Base-by-base conservation (phyloP, 2,113 vertebrate species). In the Cranoglanis bouderius region DNA sequence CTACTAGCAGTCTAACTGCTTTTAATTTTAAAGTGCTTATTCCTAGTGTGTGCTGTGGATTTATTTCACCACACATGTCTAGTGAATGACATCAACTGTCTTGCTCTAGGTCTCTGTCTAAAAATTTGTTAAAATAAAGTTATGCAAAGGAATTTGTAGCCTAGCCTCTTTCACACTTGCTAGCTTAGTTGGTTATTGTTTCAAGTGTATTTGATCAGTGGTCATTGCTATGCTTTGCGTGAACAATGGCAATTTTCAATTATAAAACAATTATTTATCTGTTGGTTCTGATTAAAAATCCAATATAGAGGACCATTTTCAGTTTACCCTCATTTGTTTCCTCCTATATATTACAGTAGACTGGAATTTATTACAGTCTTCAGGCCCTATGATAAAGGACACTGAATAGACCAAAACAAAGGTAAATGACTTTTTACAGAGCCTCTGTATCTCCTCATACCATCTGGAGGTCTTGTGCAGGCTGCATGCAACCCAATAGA, bases 291-390 rank as follows among this genome's bases (percentile, higher is more conserved):
- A 85, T 89, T 85, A 59, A 87, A 63, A 78, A 82, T 86, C 87
- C 63, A 84, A 38, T 65, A 24, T 26, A 46, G 78, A 65, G 59
- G 40, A 83, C 35, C 51, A 7, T 82, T 87, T 88, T 88, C 84
- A 88, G 70, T 89, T 92, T 77, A 59, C 38, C 82, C 57, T 57
- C 61, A 82, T 59, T 90, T 85, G 86, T 85, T 85, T 90, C 16
- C 46, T 46, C 46, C 4, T 18, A 4, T 55, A 18, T 55, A 55
- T 55, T 82, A 82, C 40, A 55, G 35, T 75, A 38, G 38, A 53
- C 55, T 81, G 26, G 29, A 32, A 86, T 87, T 55, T 59, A 51
- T 82, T 82, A 26, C 55, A 61, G 24, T 88, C 57, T 84, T 32
- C 55, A 40, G 35, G 35, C 53, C 57, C 35, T 72, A 24, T 85